These are phyloP conservation scores for Tryphoninae sp. DNA, from an alignment of 2,888 invertebrate species.

Conservation along the genomic window DNA sequence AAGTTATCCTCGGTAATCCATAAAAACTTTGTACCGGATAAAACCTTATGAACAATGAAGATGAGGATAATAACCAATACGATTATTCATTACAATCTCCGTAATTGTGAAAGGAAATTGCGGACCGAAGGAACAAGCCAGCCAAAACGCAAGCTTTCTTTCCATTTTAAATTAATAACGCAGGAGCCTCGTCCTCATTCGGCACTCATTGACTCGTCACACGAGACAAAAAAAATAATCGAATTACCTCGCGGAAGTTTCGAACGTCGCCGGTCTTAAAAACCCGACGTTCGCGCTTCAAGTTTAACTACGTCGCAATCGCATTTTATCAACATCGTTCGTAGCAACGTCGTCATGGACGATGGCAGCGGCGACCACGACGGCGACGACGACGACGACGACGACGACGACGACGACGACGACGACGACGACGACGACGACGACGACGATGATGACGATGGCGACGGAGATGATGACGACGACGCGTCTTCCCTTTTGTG, in stretches of 20 bases:
- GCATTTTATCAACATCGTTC: too few relatives aligned
- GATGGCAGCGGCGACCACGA: too few relatives aligned
- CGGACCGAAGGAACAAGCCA: not conserved
- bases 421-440: not conserved
- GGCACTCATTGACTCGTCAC: slow-evolving; percentile 11
- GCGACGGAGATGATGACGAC: slow-evolving; percentile 23
- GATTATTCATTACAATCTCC: slow-evolving; percentile 39
- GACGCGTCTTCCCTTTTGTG: slow-evolving; percentile 29
- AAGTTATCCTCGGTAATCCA: not conserved
- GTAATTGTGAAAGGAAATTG: not conserved
- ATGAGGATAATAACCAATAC: slow-evolving; percentile 37
- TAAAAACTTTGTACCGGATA: not conserved
- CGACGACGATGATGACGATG: slow-evolving; percentile 28
- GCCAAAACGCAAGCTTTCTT: slow-evolving; percentile 25
- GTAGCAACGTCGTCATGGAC: too few relatives aligned
- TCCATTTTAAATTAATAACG: slow-evolving; percentile 34
- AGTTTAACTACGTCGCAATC: not conserved
- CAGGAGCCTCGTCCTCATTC: slow-evolving; percentile 11
- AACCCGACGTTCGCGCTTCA: not conserved
- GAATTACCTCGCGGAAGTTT: too few relatives aligned
- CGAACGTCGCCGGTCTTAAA: not conserved
- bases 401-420: too few relatives aligned
- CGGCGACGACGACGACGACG: too few relatives aligned
- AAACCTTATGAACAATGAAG: slow-evolving; percentile 12
- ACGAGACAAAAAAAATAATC: too few relatives aligned